A percentile compares a stretch with the other conserved stretches of the same genome.
Conservation (phyloP, 2,113 vertebrate species). For the Seriola rivoliana region DNA sequence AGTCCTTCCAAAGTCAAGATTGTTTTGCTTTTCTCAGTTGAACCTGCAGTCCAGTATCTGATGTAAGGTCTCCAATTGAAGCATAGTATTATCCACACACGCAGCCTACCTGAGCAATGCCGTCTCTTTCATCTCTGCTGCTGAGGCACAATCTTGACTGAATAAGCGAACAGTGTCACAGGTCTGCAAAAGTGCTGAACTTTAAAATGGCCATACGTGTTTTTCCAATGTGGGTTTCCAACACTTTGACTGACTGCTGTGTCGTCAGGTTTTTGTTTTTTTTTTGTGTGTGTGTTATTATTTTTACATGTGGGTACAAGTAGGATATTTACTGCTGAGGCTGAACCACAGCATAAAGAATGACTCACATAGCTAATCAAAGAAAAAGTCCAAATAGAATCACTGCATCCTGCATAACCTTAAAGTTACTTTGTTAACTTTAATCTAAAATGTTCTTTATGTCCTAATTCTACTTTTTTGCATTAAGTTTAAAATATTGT, state of each 20-base stretch:
- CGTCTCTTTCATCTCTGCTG: constrained; percentile 19
- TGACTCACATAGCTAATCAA: constrained; percentile 3
- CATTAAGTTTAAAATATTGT: not conserved
- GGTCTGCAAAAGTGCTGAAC: constrained; percentile 19
- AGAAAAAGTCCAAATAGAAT: constrained; percentile 3
- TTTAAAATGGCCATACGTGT: constrained; percentile 6
- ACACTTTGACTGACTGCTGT: constrained; percentile 4
- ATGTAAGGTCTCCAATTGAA: not conserved
- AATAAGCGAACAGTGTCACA: constrained; percentile 3
- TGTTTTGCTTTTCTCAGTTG: not conserved
- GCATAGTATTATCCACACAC: constrained; percentile 14
- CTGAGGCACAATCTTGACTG: constrained; percentile 16
- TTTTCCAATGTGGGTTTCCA: constrained; percentile 35
- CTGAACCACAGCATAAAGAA: not conserved
- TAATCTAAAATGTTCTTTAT: constrained; percentile 3
- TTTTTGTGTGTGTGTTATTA: not conserved
- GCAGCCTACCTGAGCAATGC: not conserved
- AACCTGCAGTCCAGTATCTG: constrained; percentile 6
- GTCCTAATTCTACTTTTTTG: constrained; percentile 13
- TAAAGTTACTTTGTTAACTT: constrained; percentile 1
- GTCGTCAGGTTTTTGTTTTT: constrained; percentile 6
- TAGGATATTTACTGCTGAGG: constrained; percentile 1
- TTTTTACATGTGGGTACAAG: constrained; percentile 1
- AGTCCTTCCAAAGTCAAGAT: not conserved
- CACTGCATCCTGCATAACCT: not conserved